Conservation (phyloP, 2,113 vertebrate species). For the Colaptes auratus region DNA sequence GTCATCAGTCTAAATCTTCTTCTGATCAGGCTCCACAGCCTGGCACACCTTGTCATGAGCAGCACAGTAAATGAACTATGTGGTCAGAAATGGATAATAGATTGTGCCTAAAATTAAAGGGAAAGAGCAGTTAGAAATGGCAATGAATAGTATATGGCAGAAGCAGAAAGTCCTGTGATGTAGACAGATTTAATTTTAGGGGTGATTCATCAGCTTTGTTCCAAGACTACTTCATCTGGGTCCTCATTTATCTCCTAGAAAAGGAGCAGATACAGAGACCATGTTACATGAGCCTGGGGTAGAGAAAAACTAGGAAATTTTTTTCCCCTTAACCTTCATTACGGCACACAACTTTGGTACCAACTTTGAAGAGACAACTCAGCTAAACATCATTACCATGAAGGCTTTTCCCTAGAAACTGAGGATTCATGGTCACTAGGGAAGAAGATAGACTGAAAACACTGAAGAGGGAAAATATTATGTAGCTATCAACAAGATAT, state of each 20-base stretch:
- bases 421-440: background rate
- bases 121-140: background rate
- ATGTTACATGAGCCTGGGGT: background rate
- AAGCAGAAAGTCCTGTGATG: background rate
- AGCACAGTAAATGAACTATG: background rate
- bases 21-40: background rate
- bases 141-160: background rate
- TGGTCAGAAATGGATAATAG: background rate
- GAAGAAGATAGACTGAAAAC: background rate
- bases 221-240: background rate
- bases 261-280: background rate
- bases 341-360: background rate
- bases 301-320: background rate
- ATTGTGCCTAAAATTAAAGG: background rate
- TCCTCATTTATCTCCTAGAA: background rate
- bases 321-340: background rate
- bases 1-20: background rate
- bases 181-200: background rate
- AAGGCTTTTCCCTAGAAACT: background rate
- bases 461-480: background rate
- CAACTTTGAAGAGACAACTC: background rate
- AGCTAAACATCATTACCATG: background rate
- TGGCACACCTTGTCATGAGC: background rate
- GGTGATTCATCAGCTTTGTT: background rate
- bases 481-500: background rate